A percentile compares a stretch with the other conserved stretches of the same genome.
phyloP scores from a whole-genome alignment of 2,797 vertebrate species.

The Coilia nasus region DNA sequence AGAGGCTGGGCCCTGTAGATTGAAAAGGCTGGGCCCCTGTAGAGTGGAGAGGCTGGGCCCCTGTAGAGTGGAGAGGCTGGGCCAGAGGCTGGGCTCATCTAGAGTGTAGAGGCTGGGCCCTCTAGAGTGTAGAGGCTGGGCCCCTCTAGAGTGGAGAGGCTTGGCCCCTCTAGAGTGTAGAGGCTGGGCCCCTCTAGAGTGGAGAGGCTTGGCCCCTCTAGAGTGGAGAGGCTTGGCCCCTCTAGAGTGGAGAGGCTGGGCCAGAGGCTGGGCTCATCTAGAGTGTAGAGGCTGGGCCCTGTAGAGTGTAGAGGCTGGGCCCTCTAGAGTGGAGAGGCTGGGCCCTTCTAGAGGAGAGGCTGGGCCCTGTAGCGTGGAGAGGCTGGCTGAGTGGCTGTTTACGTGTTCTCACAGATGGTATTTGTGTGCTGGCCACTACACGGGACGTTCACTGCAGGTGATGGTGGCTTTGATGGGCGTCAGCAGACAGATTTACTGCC shows the following conservation, averaged over 20 bases:
- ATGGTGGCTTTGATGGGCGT: slow-evolving; percentile 55
- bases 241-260: neutral
- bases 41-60: neutral
- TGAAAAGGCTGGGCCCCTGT: too few species aligned
- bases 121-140: neutral
- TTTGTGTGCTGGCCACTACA: slow-evolving; percentile 5
- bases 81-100: too few species aligned
- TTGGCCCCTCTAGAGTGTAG: too few species aligned
- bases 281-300: slow-evolving; percentile 21
- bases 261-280: too few species aligned
- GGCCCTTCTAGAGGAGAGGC: slow-evolving; percentile 16
- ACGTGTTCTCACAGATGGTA: neutral
- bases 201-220: neutral
- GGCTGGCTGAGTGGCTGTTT: too few species aligned
- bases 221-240: neutral
- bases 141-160: neutral
- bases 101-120: neutral
- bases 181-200: neutral
- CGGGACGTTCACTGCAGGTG: neutral
- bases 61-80: too few species aligned
- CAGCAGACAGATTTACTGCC: neutral
- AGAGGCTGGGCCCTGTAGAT: slow-evolving; percentile 15
- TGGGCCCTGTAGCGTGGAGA: slow-evolving; percentile 26
- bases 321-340: too few species aligned
- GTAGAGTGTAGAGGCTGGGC: neutral